Conservation (phyloP, 2,888 invertebrate genomes). For the Drosophila monieri region DNA sequence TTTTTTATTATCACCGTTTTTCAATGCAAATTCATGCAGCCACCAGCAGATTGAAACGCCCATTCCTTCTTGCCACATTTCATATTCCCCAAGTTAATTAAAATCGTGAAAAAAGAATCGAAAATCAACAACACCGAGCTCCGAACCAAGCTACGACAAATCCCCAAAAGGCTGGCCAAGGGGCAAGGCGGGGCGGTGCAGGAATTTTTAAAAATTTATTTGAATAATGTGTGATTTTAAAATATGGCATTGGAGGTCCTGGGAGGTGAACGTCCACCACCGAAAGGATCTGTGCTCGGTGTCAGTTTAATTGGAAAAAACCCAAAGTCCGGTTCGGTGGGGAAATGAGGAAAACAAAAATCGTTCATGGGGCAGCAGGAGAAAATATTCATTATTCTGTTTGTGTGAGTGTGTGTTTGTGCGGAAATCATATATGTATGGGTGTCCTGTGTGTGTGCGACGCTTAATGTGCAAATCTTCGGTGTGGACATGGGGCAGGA, state of each 20-base stretch:
- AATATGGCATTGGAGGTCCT: slow-evolving; percentile 56
- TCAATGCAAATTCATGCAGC: slow-evolving; percentile 21
- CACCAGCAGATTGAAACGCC: slow-evolving; percentile 16
- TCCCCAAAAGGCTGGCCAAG: not conserved
- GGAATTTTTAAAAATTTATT: slow-evolving; percentile 77
- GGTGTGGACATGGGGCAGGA: slow-evolving; percentile 78
- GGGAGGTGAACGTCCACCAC: not conserved
- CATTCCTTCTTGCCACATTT: slow-evolving; percentile 47
- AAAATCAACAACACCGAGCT: slow-evolving; percentile 6
- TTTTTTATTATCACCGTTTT: not conserved
- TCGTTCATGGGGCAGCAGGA: slow-evolving; percentile 17
- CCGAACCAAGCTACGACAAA: slow-evolving; percentile 31
- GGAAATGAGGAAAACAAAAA: slow-evolving; percentile 30
- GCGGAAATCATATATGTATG: slow-evolving; percentile 4
- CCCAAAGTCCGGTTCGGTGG: slow-evolving; percentile 41
- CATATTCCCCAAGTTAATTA: slow-evolving; percentile 78
- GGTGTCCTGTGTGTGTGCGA: slow-evolving; percentile 44
- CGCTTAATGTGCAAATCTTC: slow-evolving; percentile 82
- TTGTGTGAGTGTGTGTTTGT: slow-evolving; percentile 57
- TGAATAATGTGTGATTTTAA: slow-evolving; percentile 83
- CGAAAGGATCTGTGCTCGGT: slow-evolving; percentile 54
- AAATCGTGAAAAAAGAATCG: slow-evolving; percentile 47
- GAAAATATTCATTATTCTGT: slow-evolving; percentile 82
- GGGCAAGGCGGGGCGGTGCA: slow-evolving; percentile 15
- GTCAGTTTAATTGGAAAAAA: slow-evolving; percentile 77